Base-by-base conservation (phyloP, 2,888 invertebrate species). In the Harpalus rufipes region DNA sequence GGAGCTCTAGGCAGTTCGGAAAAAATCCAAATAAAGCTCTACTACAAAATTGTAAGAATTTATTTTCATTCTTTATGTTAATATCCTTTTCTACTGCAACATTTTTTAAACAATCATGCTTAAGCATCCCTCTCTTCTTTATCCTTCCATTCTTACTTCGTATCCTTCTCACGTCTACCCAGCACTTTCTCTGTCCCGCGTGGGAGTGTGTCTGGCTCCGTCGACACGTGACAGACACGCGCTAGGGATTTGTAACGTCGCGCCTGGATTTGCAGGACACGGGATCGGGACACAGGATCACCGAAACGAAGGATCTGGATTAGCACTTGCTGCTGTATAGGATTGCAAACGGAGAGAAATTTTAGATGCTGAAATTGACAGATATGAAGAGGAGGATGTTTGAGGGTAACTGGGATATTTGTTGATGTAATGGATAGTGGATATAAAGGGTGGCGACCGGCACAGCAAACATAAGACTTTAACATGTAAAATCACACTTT, bases 141-240 rank as follows among this genome's bases (percentile, higher is more conserved):
- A 12, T 51, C 59, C 59, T 16, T 63, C 10, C 63, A 39, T 14
- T n/a, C 14, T 14, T 68, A 7, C 68, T 68, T 68, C 68, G 39
- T 32, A 68, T 32, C 68, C 68, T 32, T 39, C 68, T 68, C 68
- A 68, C 68, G 68, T 68, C n/a, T 6, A 39, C 7, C 63, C 68
- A 14, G 68, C 32, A 68, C 68, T 68, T 68, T 68, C 32, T 51
- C 39, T 7, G 32, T 14, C 14, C 65, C 68, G 32, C 25, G 32
- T 32, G 68, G 39, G 68, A 59, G 32, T 32, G 68, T 3, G 39
- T 32, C 32, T 32, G 68, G 12, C 68, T 59, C 59, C 14, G 59
- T 7, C 81, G 81, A 81, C 65, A 81, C 81, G 65, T 81, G 81
- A 81, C 81, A 12, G 63, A 65, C 81, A 81, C 81, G 81, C 68